Conservation (phyloP, 2,888 invertebrate species). For the Archaeoteleia sp. region DNA sequence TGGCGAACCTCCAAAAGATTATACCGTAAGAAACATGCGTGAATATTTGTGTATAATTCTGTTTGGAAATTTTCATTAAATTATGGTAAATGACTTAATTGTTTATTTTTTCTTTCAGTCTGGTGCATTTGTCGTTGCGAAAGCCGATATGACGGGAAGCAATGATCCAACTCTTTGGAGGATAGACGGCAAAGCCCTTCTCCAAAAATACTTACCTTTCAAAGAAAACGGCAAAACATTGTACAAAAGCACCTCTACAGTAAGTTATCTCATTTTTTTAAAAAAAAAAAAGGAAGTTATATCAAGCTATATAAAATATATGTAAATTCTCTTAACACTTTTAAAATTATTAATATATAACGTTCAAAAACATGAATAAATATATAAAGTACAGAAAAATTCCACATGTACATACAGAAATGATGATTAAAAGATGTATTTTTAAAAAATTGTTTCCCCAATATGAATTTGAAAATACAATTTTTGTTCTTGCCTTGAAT, state of each 20-base stretch:
- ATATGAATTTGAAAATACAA: no score
- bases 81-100: constrained; percentile 6
- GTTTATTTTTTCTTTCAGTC: constrained; percentile 71
- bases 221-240: constrained; percentile 76
- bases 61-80: constrained; percentile 19
- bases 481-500: no score
- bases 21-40: constrained; percentile 64
- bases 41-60: no score
- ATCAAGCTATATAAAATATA: no score
- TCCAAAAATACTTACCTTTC: constrained; percentile 79
- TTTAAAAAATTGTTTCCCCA: no score
- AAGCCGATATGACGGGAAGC: constrained; percentile 75
- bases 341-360: no score
- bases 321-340: no score
- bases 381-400: no score
- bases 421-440: no score
- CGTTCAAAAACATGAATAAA: no score
- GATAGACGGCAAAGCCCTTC: constrained; percentile 78
- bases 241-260: constrained; percentile 77
- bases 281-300: no score
- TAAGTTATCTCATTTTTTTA: constrained; percentile 62
- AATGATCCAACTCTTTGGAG: constrained; percentile 79
- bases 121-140: constrained; percentile 78
- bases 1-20: constrained; percentile 71
- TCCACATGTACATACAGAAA: no score